phyloP scores from a whole-genome alignment of 1,140 invertebrate genomes.

The Hyphantria cunea region DNA sequence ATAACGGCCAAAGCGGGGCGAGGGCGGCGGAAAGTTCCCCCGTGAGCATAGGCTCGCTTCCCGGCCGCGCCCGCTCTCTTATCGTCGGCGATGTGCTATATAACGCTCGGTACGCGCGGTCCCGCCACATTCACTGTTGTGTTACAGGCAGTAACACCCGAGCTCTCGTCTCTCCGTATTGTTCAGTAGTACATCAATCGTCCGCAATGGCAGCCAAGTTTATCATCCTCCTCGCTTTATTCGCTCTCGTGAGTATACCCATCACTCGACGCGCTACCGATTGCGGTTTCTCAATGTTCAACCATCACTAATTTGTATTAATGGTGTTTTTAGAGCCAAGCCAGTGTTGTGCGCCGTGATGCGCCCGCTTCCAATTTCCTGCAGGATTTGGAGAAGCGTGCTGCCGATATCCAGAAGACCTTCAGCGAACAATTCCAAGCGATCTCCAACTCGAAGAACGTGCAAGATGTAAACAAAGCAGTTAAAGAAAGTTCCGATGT shows the following conservation, averaged over 20 bases:
- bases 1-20: neutral
- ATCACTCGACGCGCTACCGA: neutral
- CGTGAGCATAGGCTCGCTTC: conserved; percentile 8
- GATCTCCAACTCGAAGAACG: conserved; percentile 62
- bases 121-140: conserved; percentile 26
- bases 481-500: conserved; percentile 63
- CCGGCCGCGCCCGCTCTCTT: conserved; percentile 1
- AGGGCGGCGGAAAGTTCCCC: conserved; percentile 20
- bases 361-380: conserved; percentile 42
- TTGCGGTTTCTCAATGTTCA: neutral
- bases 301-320: neutral
- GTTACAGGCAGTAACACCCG: conserved; percentile 19
- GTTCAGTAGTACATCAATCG: neutral
- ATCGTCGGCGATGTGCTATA: conserved; percentile 13
- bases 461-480: conserved; percentile 62
- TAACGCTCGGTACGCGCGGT: conserved; percentile 1
- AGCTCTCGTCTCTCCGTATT: neutral
- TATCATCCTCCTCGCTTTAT: conserved; percentile 54
- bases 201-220: conserved; percentile 54
- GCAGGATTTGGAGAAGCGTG: conserved; percentile 61
- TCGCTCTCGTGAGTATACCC: conserved; percentile 60
- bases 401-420: conserved; percentile 62
- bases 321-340: conserved; percentile 34
- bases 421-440: conserved; percentile 59
- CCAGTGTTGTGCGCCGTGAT: conserved; percentile 55